Conservation (phyloP, 1,140 invertebrate genomes). For the Drosophila burlai region DNA sequence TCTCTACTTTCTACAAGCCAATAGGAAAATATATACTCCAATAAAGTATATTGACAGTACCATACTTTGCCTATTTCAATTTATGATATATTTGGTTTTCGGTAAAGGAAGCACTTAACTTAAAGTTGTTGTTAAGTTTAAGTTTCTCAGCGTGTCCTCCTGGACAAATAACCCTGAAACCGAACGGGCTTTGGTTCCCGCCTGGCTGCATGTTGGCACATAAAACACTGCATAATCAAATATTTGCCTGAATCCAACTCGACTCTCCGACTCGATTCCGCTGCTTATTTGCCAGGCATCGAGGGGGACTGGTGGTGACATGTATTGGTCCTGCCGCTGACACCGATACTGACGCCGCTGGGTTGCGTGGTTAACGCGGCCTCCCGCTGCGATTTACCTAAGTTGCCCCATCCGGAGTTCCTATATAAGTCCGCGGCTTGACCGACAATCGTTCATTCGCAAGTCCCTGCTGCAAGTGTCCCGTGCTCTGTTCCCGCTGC, state of each 20-base stretch:
- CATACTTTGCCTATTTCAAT: neutral
- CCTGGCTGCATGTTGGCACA: slow-evolving; percentile 53
- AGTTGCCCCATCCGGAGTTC: slow-evolving; percentile 10
- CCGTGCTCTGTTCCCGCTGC: slow-evolving; percentile 35
- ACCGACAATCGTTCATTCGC: slow-evolving; percentile 52
- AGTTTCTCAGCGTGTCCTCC: slow-evolving; percentile 1
- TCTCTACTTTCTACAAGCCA: neutral
- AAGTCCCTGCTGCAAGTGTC: slow-evolving; percentile 35
- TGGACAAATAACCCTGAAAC: slow-evolving; percentile 44
- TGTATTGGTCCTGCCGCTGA: slow-evolving; percentile 72
- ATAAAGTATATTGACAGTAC: neutral
- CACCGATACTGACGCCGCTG: slow-evolving; percentile 47
- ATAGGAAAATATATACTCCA: too few species aligned
- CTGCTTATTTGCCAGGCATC: slow-evolving; percentile 61
- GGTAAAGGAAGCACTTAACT: neutral
- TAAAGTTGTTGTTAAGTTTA: neutral
- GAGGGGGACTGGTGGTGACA: slow-evolving; percentile 57
- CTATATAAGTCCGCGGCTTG: slow-evolving; percentile 51
- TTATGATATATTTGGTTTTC: neutral
- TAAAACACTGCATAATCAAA: slow-evolving; percentile 82
- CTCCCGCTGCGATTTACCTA: slow-evolving; percentile 69
- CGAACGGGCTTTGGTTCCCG: slow-evolving; percentile 12
- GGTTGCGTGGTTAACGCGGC: slow-evolving; percentile 41
- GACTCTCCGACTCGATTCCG: slow-evolving; percentile 21
- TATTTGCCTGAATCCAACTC: slow-evolving; percentile 57